Conservation (phyloP, 2,113 vertebrate genomes). For the Zosterops hypoxanthus region DNA sequence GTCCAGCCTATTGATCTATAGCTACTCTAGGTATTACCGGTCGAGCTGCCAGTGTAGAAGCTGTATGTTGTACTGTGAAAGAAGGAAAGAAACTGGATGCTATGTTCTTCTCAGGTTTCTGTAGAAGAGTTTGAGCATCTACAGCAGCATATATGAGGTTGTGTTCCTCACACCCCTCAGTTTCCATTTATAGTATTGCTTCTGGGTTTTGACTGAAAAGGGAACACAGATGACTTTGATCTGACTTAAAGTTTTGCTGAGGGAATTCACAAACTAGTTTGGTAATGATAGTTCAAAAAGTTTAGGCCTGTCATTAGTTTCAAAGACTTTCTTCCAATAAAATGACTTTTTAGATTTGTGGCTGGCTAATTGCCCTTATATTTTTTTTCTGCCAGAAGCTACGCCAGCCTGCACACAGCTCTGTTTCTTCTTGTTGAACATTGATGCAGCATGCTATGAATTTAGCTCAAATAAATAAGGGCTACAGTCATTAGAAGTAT, state of each 20-base stretch:
- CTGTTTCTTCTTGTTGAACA: not conserved
- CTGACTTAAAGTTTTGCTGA: not conserved
- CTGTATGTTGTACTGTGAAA: not conserved
- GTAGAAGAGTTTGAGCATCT: not conserved
- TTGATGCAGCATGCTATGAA: not conserved
- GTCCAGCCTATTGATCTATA: not conserved
- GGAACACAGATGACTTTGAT: not conserved
- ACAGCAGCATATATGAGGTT: not conserved
- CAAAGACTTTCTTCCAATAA: not conserved
- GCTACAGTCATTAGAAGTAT: not conserved
- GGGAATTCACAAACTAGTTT: conserved; percentile 5
- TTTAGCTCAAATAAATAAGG: not conserved
- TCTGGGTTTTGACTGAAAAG: not conserved
- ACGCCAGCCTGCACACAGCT: fast-evolving
- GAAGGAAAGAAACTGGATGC: not conserved
- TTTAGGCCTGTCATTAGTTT: not conserved
- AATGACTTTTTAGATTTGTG: not conserved
- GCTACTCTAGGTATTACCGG: not conserved
- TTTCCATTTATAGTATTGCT: not conserved
- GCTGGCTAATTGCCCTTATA: not conserved
- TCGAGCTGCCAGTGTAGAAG: not conserved
- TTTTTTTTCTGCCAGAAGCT: not conserved
- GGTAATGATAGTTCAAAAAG: not conserved
- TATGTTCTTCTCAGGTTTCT: not conserved
- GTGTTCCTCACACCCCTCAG: not conserved